These are phyloP conservation scores for Brienomyrus longianalis DNA, from an alignment of 2,113 vertebrate genomes.

Conservation along the genomic window DNA sequence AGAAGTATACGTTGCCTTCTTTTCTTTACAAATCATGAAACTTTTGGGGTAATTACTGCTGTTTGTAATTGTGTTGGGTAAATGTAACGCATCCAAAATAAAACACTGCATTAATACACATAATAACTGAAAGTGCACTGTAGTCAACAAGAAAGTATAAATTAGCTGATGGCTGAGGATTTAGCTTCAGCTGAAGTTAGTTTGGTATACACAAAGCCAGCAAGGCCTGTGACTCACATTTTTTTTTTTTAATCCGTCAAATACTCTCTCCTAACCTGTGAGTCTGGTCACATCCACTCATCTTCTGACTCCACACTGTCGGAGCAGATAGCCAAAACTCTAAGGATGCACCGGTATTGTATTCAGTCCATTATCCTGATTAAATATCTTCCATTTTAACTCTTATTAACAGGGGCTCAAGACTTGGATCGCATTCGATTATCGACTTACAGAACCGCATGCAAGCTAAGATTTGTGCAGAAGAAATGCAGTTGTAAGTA, in stretches of 20 bases:
- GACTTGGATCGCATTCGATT: constrained; percentile 95
- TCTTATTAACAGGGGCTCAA: constrained; percentile 76
- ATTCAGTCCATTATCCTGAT: not conserved
- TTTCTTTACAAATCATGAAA: not conserved
- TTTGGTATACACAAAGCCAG: not conserved
- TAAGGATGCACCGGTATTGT: not conserved
- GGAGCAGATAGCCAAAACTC: not conserved
- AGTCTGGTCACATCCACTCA: not conserved
- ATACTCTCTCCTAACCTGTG: not conserved
- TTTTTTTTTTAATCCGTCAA: not conserved
- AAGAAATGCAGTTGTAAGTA: constrained; percentile 97
- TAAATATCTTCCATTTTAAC: constrained; percentile 2
- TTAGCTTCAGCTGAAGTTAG: not conserved
- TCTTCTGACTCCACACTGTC: not conserved
- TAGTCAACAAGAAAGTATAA: not conserved
- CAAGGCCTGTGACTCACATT: not conserved
- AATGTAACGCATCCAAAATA: not conserved
- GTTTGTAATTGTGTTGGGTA: not conserved
- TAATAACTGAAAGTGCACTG: not conserved
- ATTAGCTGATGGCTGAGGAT: not conserved
- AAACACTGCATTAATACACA: not conserved
- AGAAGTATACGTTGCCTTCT: not conserved
- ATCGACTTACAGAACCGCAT: constrained; percentile 95
- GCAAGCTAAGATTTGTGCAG: constrained; percentile 96
- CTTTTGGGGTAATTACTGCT: not conserved